Conservation (phyloP, 2,888 invertebrate genomes). For the Drosophila mettleri region DNA sequence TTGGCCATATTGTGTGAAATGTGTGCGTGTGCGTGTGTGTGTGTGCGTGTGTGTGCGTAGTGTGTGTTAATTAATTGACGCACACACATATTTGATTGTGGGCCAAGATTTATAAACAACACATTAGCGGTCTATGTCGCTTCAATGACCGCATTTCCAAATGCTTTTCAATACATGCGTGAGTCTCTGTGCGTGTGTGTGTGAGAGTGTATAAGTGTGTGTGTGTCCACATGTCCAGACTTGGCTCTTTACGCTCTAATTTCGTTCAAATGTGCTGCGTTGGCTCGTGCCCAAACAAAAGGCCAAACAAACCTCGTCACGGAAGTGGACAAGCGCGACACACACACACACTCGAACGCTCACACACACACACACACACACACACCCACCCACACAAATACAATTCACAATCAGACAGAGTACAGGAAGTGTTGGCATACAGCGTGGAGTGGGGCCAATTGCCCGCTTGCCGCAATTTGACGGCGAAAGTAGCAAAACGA, state of each 20-base stretch:
- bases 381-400: background rate
- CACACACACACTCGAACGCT: conserved; percentile 18
- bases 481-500: conserved; percentile 48
- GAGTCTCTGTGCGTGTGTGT: background rate
- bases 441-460: conserved; percentile 22
- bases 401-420: conserved; percentile 2
- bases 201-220: conserved; percentile 4
- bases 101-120: conserved; percentile 64
- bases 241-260: conserved; percentile 58
- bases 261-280: conserved; percentile 53
- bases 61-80: conserved; percentile 67
- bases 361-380: conserved; percentile 11
- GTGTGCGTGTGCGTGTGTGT: conserved; percentile 24
- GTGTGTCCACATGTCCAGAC: conserved; percentile 35
- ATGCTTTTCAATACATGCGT: conserved; percentile 41
- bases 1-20: conserved; percentile 34
- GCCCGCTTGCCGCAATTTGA: conserved; percentile 64
- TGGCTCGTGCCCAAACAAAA: conserved; percentile 34
- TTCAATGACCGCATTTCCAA: conserved; percentile 49
- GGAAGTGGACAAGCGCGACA: conserved; percentile 55
- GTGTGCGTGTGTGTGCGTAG: conserved; percentile 23
- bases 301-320: conserved; percentile 39
- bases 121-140: conserved; percentile 45
- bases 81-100: conserved; percentile 71
- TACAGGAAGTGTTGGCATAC: conserved; percentile 24